phyloP scores from a whole-genome alignment of 1,140 invertebrate species.

The Manduca sexta region DNA sequence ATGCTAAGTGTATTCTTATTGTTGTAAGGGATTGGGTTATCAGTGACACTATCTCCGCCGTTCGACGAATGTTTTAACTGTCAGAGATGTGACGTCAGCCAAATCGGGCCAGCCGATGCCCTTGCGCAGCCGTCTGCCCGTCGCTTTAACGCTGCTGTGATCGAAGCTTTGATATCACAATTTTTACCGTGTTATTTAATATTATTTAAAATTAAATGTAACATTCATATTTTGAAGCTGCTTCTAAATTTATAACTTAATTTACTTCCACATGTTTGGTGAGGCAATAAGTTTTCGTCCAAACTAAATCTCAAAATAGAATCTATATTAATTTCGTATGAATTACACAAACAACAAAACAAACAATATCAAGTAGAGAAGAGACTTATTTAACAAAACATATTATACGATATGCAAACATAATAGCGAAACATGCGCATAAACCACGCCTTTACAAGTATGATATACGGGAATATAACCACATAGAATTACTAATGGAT shows the following conservation, averaged over 20 bases:
- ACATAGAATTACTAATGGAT: slow-evolving; percentile 15
- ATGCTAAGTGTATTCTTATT: slow-evolving; percentile 71
- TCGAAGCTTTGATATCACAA: slow-evolving; percentile 40
- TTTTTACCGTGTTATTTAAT: slow-evolving; percentile 13
- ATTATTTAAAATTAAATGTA: slow-evolving; percentile 1
- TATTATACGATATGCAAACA: too few species aligned
- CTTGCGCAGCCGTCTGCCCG: slow-evolving; percentile 23
- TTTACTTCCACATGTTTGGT: too few species aligned
- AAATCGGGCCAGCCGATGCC: slow-evolving; percentile 41
- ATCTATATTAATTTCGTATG: too few species aligned
- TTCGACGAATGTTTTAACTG: slow-evolving; percentile 72
- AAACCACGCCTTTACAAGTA: too few species aligned
- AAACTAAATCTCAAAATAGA: too few species aligned
- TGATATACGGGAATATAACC: slow-evolving; percentile 2
- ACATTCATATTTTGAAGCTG: not conserved
- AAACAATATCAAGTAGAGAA: too few species aligned
- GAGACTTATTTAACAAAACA: too few species aligned
- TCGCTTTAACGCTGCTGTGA: slow-evolving; percentile 27
- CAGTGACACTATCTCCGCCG: slow-evolving; percentile 67
- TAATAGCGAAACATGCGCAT: too few species aligned
- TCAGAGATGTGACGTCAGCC: slow-evolving; percentile 70
- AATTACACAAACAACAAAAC: too few species aligned
- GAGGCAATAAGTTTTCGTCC: too few species aligned
- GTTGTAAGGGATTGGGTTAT: slow-evolving; percentile 70
- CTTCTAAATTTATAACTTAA: too few species aligned